Conservation (phyloP, 1,140 invertebrate genomes). For the Campodea augens region DNA sequence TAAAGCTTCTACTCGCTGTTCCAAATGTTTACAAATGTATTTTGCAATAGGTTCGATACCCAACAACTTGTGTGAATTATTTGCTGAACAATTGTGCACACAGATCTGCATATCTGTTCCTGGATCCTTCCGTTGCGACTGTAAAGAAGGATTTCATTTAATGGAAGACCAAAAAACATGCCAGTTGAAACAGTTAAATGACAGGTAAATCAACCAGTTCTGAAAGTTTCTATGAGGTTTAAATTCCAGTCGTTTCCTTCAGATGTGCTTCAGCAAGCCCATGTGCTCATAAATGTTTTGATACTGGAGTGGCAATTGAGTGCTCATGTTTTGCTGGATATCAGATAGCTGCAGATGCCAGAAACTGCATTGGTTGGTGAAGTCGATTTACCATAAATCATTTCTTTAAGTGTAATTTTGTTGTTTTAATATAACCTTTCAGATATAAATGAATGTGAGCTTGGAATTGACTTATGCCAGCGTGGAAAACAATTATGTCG, state of each 20-base stretch:
- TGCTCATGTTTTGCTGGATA: slow-evolving; percentile 38
- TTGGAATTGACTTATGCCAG: slow-evolving; percentile 14
- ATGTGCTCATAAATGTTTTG: slow-evolving; percentile 42
- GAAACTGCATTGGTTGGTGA: slow-evolving; percentile 24
- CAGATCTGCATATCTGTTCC: slow-evolving; percentile 46
- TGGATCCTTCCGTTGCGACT: slow-evolving; percentile 50
- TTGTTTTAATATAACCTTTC: slow-evolving; percentile 4
- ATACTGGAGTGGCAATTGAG: slow-evolving; percentile 35
- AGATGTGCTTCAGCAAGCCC: slow-evolving; percentile 39
- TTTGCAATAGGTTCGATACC: slow-evolving; percentile 10
- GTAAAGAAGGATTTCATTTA: slow-evolving; percentile 45
- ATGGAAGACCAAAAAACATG: slow-evolving; percentile 44
- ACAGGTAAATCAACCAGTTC: not conserved
- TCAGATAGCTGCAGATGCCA: slow-evolving; percentile 25
- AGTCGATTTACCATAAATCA: not conserved
- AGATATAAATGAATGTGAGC: slow-evolving; percentile 22
- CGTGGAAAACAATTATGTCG: slow-evolving; percentile 8
- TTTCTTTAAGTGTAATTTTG: slow-evolving; percentile 6
- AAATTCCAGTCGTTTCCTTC: not conserved
- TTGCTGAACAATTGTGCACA: slow-evolving; percentile 44
- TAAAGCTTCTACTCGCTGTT: not conserved
- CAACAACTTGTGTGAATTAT: slow-evolving; percentile 39
- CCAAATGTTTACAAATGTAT: not conserved
- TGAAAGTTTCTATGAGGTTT: not conserved
- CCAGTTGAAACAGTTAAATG: slow-evolving; percentile 11